Evolutionary conservation across 1,140 invertebrate species (phyloP).

Genomic region (Medauroidea extradentata): DNA sequence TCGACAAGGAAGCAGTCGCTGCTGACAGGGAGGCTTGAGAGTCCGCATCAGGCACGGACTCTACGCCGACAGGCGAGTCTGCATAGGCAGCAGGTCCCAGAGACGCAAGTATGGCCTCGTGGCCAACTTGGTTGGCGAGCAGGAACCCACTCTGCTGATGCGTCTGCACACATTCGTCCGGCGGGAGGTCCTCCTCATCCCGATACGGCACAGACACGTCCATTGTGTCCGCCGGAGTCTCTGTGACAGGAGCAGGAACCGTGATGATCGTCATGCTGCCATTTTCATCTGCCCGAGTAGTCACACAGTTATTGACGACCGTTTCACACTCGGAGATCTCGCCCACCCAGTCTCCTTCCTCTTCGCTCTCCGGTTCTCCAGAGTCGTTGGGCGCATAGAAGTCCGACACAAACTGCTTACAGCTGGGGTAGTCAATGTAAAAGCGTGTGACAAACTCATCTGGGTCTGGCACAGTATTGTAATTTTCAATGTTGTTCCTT

Average conservation of each 20-base stretch:
- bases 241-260: background rate
- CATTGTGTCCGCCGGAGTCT: background rate
- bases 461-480: conserved; percentile 45
- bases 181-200: background rate
- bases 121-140: conserved; percentile 14
- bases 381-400: conserved; percentile 42
- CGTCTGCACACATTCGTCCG: background rate
- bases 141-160: conserved; percentile 3
- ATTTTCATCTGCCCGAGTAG: background rate
- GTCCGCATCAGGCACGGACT: conserved; percentile 50
- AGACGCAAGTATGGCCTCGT: background rate
- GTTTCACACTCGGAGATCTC: conserved; percentile 26
- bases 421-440: conserved; percentile 63
- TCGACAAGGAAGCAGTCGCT: conserved; percentile 62
- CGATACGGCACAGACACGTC: background rate
- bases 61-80: conserved; percentile 26
- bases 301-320: conserved; percentile 6
- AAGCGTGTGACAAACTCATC: conserved; percentile 67
- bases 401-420: conserved; percentile 56
- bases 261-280: background rate
- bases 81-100: background rate
- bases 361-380: conserved; percentile 20
- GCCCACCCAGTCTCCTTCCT: conserved; percentile 20
- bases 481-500: conserved; percentile 37
- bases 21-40: conserved; percentile 55